Percentiles rank a stretch among this genome's conserved stretches.
Conservation (phyloP, 23 tunicate species). For the Trididemnum miniatum region DNA sequence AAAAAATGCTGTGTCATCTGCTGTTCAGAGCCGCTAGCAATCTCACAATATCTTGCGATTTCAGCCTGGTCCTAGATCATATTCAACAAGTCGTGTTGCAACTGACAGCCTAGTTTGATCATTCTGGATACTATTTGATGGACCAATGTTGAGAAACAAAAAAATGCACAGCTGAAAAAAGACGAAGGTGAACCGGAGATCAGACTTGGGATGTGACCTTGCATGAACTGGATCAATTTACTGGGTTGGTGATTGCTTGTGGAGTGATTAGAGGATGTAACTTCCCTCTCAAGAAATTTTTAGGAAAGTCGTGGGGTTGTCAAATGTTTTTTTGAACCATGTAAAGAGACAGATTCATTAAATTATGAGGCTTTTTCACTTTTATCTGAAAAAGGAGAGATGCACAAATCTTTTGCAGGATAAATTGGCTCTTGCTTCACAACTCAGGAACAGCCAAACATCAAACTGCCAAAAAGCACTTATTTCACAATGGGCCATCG, state of each 20-base stretch:
- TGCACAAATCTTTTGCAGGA: neutral
- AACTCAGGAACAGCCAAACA: neutral
- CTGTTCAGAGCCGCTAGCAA: constrained; percentile 21
- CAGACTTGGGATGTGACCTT: constrained; percentile 16
- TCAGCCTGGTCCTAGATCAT: constrained; percentile 27
- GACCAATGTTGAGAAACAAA: constrained; percentile 12
- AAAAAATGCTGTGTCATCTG: constrained; percentile 14
- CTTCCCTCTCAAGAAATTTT: constrained; percentile 14
- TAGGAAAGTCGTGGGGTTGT: neutral
- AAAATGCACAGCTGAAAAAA: constrained; percentile 4
- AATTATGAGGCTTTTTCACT: constrained; percentile 9
- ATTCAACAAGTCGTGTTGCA: constrained; percentile 13
- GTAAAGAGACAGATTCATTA: constrained; percentile 14
- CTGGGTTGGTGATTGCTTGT: constrained; percentile 18
- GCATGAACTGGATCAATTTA: constrained; percentile 27
- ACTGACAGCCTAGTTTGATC: constrained; percentile 23
- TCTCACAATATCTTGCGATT: constrained; percentile 10
- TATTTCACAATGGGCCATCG: neutral
- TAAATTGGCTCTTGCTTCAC: constrained; percentile 21
- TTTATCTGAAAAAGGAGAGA: constrained; percentile 18
- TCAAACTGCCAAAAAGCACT: constrained; percentile 10
- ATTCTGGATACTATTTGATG: constrained; percentile 13
- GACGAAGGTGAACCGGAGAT: neutral
- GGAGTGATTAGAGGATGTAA: constrained; percentile 13
- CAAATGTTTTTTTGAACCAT: constrained; percentile 6